These are phyloP conservation scores for Vulpes vulpes DNA, from an alignment of 2,113 vertebrate genomes.

Conservation along the genomic window DNA sequence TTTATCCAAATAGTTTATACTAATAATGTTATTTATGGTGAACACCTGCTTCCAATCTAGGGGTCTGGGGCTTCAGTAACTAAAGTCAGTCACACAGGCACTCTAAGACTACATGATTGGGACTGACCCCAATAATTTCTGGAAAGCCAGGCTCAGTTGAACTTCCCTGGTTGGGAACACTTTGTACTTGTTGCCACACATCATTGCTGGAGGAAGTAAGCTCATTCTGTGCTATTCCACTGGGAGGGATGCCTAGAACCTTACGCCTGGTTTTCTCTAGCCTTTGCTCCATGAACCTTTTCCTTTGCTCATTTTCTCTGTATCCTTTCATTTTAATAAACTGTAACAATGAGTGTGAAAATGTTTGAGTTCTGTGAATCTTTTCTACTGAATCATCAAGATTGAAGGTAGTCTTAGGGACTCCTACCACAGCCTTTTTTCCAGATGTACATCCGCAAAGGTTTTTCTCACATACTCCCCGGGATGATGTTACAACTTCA, in stretches of 20 bases:
- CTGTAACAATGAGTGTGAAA: neutral
- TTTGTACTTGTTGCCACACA: neutral
- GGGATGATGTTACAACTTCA: neutral
- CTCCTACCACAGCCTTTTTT: fast-evolving
- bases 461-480: fast-evolving
- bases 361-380: neutral
- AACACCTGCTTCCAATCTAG: neutral
- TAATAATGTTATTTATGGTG: neutral
- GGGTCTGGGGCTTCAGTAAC: neutral
- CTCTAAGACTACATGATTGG: neutral
- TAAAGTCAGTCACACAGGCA: neutral
- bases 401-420: neutral
- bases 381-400: neutral
- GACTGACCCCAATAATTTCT: neutral
- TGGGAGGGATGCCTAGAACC: neutral
- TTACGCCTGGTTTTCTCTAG: neutral
- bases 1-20: neutral
- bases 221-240: neutral
- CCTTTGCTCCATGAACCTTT: neutral
- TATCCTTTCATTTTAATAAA: neutral
- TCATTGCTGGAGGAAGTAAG: neutral
- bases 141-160: neutral
- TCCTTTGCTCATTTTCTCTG: neutral
- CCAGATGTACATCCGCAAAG: neutral
- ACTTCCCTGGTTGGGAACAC: neutral